A percentile compares a stretch with the other conserved stretches of the same genome.
phyloP scores from a whole-genome alignment of 2,797 vertebrate species.

The Cetoscarus ocellatus region DNA sequence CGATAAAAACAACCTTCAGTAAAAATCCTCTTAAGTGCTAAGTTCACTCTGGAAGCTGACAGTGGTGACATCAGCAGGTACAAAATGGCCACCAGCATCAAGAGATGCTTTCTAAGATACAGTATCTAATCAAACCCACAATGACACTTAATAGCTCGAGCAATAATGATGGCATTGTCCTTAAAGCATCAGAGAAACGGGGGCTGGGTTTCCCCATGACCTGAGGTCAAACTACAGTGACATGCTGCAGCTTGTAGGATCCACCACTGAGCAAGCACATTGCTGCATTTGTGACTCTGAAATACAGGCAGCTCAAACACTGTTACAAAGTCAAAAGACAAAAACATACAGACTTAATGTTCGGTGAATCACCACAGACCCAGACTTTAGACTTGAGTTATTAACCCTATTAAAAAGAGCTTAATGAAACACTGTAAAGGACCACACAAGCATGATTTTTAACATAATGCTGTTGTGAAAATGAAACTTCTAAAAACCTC shows the following conservation, averaged over 20 bases:
- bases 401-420: conserved; percentile 29
- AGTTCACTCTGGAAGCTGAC: conserved; percentile 16
- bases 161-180: conserved; percentile 51
- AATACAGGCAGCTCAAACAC: conserved; percentile 52
- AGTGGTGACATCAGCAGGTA: conserved; percentile 46
- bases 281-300: conserved; percentile 50
- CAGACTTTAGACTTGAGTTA: conserved; percentile 42
- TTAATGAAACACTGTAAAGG: conserved; percentile 6
- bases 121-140: conserved; percentile 35
- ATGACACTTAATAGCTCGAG: conserved; percentile 2
- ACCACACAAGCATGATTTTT: conserved; percentile 14
- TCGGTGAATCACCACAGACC: conserved; percentile 40
- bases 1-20: background rate
- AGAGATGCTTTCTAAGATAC: conserved; percentile 31
- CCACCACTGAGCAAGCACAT: conserved; percentile 67
- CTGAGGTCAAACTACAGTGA: conserved; percentile 83
- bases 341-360: conserved; percentile 17
- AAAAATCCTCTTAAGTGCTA: background rate
- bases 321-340: conserved; percentile 33
- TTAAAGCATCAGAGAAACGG: conserved; percentile 63
- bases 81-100: conserved; percentile 60
- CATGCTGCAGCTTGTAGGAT: conserved; percentile 81
- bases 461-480: conserved; percentile 6
- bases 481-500: background rate
- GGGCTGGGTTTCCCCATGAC: conserved; percentile 80